phyloP scores from a whole-genome alignment of 2,113 vertebrate genomes.

The Amphiprion percula region DNA sequence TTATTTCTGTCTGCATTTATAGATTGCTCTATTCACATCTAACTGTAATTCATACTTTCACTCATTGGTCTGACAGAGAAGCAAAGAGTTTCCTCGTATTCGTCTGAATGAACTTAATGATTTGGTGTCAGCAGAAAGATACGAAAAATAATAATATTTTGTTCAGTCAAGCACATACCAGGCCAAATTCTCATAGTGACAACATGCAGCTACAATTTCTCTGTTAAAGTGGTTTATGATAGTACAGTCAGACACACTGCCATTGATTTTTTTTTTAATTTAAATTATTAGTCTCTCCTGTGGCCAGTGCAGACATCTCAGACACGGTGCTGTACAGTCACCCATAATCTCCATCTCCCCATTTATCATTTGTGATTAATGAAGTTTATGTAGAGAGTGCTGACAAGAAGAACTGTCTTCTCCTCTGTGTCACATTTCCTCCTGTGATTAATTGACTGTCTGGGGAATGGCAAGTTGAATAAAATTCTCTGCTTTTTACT shows the following conservation, averaged over 20 bases:
- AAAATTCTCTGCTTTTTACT: slow-evolving; percentile 2
- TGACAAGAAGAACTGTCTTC: slow-evolving; percentile 25
- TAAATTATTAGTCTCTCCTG: not conserved
- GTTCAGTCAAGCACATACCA: not conserved
- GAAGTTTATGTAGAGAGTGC: not conserved
- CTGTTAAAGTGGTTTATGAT: not conserved
- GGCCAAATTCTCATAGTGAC: not conserved
- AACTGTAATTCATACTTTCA: not conserved
- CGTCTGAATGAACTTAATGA: too few relatives aligned
- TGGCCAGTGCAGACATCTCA: not conserved
- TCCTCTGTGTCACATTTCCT: slow-evolving; percentile 20
- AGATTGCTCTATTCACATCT: not conserved
- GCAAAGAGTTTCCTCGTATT: not conserved
- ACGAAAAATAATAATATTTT: too few relatives aligned
- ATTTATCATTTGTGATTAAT: slow-evolving; percentile 47
- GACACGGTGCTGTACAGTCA: not conserved
- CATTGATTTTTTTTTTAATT: not conserved
- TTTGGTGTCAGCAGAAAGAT: too few relatives aligned
- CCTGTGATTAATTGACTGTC: slow-evolving; percentile 39
- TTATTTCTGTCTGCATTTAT: not conserved
- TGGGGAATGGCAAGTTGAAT: not conserved
- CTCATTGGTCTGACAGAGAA: not conserved
- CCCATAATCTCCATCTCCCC: not conserved
- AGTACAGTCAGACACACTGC: not conserved
- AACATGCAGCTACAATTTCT: not conserved